Percentiles rank a stretch among this genome's conserved stretches.
Conservation (phyloP, 1,140 invertebrate species). For the Hydropsyche tenuis region DNA sequence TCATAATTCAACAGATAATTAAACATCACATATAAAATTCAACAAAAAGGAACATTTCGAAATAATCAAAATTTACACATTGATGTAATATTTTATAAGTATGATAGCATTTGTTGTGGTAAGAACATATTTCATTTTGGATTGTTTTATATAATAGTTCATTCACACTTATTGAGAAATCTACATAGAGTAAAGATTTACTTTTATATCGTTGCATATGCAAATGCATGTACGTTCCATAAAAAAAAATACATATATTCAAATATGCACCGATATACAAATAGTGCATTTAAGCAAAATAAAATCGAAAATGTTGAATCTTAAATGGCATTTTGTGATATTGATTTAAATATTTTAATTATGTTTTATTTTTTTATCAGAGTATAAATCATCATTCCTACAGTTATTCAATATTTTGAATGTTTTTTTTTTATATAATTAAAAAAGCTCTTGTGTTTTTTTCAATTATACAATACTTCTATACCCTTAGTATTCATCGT, state of each 20-base stretch:
- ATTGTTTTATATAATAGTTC: not conserved
- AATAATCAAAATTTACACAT: not conserved
- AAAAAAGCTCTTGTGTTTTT: constrained; percentile 25
- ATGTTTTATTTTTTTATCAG: too few species aligned
- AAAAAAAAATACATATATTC: not conserved
- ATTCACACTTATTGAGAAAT: not conserved
- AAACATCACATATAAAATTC: too few species aligned
- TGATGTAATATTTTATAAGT: not conserved
- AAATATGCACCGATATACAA: not conserved
- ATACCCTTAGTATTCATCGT: not conserved
- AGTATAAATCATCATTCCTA: not conserved
- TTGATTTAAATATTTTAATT: not conserved
- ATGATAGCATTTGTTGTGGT: constrained; percentile 10
- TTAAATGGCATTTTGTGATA: constrained; percentile 1
- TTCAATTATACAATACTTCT: constrained; percentile 1
- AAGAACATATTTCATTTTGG: constrained; percentile 18
- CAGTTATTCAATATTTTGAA: not conserved
- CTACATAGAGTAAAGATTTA: constrained; percentile 12
- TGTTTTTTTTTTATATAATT: not conserved
- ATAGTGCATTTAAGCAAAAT: constrained; percentile 10
- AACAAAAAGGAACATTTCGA: too few species aligned
- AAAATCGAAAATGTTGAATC: not conserved
- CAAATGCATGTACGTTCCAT: not conserved
- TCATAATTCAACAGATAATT: too few species aligned
- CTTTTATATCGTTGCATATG: not conserved